phyloP scores from a whole-genome alignment of 2,113 vertebrate genomes.

The Carollia perspicillata region DNA sequence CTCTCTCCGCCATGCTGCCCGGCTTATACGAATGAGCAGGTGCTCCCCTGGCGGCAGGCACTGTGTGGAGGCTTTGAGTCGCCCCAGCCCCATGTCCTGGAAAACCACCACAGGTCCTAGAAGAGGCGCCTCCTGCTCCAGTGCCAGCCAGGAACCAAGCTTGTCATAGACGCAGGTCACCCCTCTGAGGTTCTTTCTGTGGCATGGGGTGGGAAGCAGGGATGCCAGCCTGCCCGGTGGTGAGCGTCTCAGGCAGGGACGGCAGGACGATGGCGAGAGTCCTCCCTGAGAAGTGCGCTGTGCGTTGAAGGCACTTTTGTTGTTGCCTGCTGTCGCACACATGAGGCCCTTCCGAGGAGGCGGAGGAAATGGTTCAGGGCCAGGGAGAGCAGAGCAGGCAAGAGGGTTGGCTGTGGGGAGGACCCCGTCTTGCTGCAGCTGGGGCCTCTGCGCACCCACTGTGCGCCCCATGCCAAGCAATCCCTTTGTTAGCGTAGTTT shows the following conservation, averaged over 20 bases:
- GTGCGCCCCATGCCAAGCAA: fast-evolving
- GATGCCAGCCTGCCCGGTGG: background rate
- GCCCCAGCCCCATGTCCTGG: background rate
- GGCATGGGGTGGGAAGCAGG: background rate
- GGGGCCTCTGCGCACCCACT: background rate
- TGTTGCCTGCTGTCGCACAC: fast-evolving
- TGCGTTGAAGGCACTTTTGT: background rate
- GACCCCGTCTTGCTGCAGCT: background rate
- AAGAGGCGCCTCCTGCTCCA: background rate
- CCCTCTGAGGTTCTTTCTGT: background rate
- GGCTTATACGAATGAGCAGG: background rate
- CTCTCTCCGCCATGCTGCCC: fast-evolving
- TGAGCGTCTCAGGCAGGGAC: fast-evolving
- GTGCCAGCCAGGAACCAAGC: too few relatives aligned
- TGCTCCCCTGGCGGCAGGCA: background rate
- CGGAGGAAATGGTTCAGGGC: background rate
- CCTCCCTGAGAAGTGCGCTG: background rate
- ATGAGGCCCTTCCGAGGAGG: fast-evolving
- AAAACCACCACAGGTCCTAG: background rate
- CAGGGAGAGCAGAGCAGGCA: background rate
- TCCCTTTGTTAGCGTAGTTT: fast-evolving
- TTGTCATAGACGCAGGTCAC: background rate
- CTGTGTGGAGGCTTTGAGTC: fast-evolving
- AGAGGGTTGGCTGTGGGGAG: background rate
- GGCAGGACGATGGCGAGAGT: fast-evolving